These are phyloP conservation scores for Monochamus saltuarius DNA, from an alignment of 1,140 invertebrate genomes.

Conservation along the genomic window DNA sequence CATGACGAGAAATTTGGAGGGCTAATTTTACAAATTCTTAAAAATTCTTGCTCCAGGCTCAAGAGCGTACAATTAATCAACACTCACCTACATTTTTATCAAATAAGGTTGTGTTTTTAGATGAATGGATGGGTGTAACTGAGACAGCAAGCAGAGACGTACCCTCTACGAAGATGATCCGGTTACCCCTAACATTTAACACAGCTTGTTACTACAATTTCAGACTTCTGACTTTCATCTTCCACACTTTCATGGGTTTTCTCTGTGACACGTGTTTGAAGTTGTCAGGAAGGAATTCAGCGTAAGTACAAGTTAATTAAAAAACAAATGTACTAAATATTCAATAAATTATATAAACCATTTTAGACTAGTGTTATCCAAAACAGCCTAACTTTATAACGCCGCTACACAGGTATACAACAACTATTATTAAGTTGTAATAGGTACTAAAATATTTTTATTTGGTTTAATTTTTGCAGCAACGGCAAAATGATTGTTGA, in stretches of 20 bases:
- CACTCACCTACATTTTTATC: not conserved
- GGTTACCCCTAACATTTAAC: slow-evolving; percentile 29
- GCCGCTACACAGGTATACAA: too few species aligned
- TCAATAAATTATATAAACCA: too few species aligned
- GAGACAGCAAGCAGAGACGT: slow-evolving; percentile 13
- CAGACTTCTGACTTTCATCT: slow-evolving; percentile 52
- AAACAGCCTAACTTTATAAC: too few species aligned
- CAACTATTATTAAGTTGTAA: too few species aligned
- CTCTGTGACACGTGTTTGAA: slow-evolving; percentile 57
- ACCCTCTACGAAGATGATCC: slow-evolving; percentile 23
- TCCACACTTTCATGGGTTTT: slow-evolving; percentile 61
- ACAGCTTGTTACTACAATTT: slow-evolving; percentile 38
- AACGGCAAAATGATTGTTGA: too few species aligned
- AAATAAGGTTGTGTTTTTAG: slow-evolving; percentile 1
- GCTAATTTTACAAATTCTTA: too few species aligned
- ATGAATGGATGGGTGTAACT: slow-evolving; percentile 13
- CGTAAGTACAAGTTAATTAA: slow-evolving; percentile 51
- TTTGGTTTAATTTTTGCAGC: too few species aligned
- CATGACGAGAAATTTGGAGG: too few species aligned
- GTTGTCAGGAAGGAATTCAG: slow-evolving; percentile 59
- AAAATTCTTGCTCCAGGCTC: too few species aligned
- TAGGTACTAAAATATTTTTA: too few species aligned
- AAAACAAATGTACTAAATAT: not conserved
- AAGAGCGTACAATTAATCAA: too few species aligned
- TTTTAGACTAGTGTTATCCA: too few species aligned